Evolutionary conservation across 2,797 vertebrate genomes (phyloP).

Genomic region (Coreius guichenoti): DNA sequence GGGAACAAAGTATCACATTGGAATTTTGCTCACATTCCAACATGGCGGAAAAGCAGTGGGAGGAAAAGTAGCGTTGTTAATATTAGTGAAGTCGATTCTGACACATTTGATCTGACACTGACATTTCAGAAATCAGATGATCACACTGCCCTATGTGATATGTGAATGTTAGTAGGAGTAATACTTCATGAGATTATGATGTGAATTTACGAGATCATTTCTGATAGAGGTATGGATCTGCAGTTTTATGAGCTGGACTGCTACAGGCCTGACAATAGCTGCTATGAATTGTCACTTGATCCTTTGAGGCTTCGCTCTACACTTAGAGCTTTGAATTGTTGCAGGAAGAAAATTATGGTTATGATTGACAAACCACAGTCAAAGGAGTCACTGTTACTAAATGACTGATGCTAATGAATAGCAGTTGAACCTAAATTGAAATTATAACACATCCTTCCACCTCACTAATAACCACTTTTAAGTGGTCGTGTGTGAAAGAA

Average conservation of each 20-base stretch:
- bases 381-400: neutral
- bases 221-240: conserved; percentile 5
- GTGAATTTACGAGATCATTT: neutral
- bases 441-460: neutral
- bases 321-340: neutral
- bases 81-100: neutral
- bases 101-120: neutral
- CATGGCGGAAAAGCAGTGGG: neutral
- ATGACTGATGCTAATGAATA: conserved; percentile 1
- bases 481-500: neutral
- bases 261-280: conserved; percentile 12
- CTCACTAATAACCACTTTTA: neutral
- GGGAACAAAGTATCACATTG: neutral
- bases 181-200: neutral
- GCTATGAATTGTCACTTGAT: neutral
- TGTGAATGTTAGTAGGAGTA: neutral
- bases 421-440: neutral
- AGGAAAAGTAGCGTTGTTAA: neutral
- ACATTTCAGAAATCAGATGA: neutral
- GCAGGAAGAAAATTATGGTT: neutral
- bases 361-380: neutral
- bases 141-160: neutral
- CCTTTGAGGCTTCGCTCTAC: conserved; percentile 2
- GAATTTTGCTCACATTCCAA: conserved; percentile 11
- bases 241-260: conserved; percentile 16